Conservation (phyloP, 64 coral and sea anemone genomes). For the Pachyseris speciosa region DNA sequence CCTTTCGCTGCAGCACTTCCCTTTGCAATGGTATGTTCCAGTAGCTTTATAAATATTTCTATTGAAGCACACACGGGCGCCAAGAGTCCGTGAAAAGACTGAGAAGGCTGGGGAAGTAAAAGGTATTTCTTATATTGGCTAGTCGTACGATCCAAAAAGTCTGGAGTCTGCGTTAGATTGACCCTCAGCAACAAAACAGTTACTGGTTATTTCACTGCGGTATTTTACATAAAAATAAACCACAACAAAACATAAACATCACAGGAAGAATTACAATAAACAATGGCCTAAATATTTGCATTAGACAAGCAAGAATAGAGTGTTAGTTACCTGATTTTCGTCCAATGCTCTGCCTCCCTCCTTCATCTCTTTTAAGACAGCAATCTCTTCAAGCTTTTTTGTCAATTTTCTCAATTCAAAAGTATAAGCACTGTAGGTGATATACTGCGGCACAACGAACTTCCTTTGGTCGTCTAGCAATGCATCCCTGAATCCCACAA, state of each 20-base stretch:
- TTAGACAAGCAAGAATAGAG: background rate
- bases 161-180: too few species aligned
- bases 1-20: too few species aligned
- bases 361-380: background rate
- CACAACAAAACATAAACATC: background rate
- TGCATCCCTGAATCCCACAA: background rate
- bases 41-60: too few species aligned
- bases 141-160: too few species aligned
- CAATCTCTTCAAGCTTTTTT: background rate
- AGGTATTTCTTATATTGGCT: too few species aligned
- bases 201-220: too few species aligned
- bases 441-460: background rate
- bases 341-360: background rate
- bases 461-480: background rate
- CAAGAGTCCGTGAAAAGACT: too few species aligned
- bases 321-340: background rate
- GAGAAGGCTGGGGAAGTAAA: too few species aligned
- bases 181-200: too few species aligned
- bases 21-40: too few species aligned
- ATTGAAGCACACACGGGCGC: too few species aligned
- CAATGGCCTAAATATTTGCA: background rate
- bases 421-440: background rate
- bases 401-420: background rate
- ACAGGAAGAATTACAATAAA: background rate
- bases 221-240: too few species aligned